Conservation (phyloP, 2,113 vertebrate species). For the Corvus moneduloides region DNA sequence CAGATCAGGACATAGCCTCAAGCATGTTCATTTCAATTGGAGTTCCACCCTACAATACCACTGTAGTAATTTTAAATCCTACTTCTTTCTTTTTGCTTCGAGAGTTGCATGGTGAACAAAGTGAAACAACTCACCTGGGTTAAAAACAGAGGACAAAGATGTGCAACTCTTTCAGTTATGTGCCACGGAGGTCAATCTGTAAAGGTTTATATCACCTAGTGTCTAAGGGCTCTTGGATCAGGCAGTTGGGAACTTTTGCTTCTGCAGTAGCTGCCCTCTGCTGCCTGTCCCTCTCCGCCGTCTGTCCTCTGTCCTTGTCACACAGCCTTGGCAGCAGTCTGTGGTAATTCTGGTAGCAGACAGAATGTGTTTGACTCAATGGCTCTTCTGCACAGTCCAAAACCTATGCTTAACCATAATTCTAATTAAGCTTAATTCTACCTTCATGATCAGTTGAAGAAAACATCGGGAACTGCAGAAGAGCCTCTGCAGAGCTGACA, state of each 20-base stretch:
- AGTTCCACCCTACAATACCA: not conserved
- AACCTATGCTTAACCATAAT: not conserved
- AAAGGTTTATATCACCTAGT: not conserved
- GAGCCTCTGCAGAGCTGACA: not conserved
- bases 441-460: not conserved
- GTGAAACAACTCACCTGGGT: not conserved
- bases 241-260: not conserved
- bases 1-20: not conserved
- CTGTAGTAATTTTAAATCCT: not conserved
- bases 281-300: not conserved
- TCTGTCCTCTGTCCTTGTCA: not conserved
- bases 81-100: not conserved
- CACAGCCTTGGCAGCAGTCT: not conserved
- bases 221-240: not conserved
- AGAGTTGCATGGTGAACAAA: not conserved
- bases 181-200: not conserved
- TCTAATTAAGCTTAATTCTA: not conserved
- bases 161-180: not conserved
- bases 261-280: not conserved
- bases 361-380: not conserved
- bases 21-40: not conserved
- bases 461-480: not conserved
- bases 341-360: not conserved
- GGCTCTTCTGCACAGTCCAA: not conserved
- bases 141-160: not conserved